Evolutionary conservation across 2,888 invertebrate genomes (phyloP).

Genomic region (Steinernema carpocapsae): DNA sequence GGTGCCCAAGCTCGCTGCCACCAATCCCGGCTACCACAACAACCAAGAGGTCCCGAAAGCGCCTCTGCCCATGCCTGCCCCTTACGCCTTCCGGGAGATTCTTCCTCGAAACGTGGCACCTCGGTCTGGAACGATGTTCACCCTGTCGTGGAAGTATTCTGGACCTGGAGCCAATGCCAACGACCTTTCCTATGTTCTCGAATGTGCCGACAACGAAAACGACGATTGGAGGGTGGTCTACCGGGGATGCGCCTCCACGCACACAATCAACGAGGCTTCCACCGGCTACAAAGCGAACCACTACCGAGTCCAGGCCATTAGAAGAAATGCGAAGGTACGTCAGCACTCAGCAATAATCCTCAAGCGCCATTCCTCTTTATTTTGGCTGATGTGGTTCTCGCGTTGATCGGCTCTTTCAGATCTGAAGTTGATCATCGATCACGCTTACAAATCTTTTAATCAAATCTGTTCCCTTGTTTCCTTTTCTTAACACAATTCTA

Average conservation of each 20-base stretch:
- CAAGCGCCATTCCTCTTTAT: too few relatives aligned
- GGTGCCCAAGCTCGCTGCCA: not conserved
- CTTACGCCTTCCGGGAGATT: slow-evolving; percentile 11
- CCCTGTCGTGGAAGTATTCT: slow-evolving; percentile 42
- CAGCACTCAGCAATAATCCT: too few relatives aligned
- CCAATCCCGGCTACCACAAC: not conserved
- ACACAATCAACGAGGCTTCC: slow-evolving; percentile 47
- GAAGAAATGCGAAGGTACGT: slow-evolving; percentile 37
- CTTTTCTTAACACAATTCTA: not conserved
- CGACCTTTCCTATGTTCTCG: slow-evolving; percentile 20
- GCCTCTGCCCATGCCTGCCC: not conserved
- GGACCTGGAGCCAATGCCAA: slow-evolving; percentile 38
- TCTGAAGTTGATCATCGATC: not conserved
- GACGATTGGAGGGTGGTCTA: slow-evolving; percentile 45
- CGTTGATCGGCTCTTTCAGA: too few relatives aligned
- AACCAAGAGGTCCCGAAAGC: not conserved
- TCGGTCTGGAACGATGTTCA: not conserved
- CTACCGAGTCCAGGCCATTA: slow-evolving; percentile 49
- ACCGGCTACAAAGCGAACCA: slow-evolving; percentile 39
- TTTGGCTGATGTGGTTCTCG: too few relatives aligned
- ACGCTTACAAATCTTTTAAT: not conserved
- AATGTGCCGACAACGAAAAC: slow-evolving; percentile 24
- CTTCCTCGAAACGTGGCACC: not conserved
- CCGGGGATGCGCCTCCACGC: slow-evolving; percentile 44
- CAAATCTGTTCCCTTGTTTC: not conserved